phyloP scores from a whole-genome alignment of 2,888 invertebrate genomes.

The Dryobota labecula region DNA sequence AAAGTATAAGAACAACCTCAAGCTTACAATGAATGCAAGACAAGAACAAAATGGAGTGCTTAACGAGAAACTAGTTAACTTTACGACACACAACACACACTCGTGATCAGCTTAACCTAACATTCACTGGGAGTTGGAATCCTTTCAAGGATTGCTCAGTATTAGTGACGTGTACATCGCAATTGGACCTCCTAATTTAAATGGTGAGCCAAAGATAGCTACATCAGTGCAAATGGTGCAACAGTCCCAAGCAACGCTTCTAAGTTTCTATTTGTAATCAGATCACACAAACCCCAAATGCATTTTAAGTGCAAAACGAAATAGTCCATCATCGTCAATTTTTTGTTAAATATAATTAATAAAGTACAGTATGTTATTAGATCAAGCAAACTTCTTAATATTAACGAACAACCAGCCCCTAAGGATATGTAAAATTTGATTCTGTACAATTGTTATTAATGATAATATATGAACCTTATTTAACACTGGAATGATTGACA shows the following conservation, averaged over 20 bases:
- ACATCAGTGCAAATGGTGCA: conserved; percentile 52
- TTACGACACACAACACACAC: conserved; percentile 54
- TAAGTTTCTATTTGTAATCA: conserved; percentile 42
- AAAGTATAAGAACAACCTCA: conserved; percentile 39
- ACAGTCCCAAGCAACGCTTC: conserved; percentile 52
- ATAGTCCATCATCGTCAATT: conserved; percentile 25
- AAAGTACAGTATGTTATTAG: conserved; percentile 30
- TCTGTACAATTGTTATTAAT: conserved; percentile 29
- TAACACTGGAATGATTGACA: conserved; percentile 6
- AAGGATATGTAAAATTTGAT: neutral
- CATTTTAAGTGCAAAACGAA: conserved; percentile 26
- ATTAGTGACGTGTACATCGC: conserved; percentile 25
- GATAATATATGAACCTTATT: neutral
- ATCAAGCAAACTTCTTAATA: conserved; percentile 28
- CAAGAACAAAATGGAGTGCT: conserved; percentile 49
- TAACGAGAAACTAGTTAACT: conserved; percentile 32
- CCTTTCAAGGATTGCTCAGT: conserved; percentile 17
- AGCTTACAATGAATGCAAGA: conserved; percentile 54
- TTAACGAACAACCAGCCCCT: conserved; percentile 24
- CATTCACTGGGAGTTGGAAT: conserved; percentile 44
- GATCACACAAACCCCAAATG: conserved; percentile 40
- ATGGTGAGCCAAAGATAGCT: conserved; percentile 34
- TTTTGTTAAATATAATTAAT: conserved; percentile 35
- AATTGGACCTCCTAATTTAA: conserved; percentile 27
- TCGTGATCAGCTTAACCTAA: conserved; percentile 47